Base-by-base conservation (phyloP, 2,113 vertebrate species). In the Brachyistius frenatus region DNA sequence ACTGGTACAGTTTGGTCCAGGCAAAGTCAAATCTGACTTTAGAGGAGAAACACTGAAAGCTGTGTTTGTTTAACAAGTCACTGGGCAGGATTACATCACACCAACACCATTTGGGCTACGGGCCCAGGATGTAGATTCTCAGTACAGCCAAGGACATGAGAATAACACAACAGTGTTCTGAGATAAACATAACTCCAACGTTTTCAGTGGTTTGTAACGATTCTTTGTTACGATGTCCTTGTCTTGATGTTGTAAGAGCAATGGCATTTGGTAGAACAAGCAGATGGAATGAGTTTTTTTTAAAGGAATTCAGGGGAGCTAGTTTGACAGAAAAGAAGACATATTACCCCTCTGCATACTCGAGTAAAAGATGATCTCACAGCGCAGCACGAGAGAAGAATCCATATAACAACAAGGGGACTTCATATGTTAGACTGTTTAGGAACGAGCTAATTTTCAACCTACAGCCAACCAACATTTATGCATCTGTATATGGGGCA, bases 21-120 rank as follows among this genome's bases (percentile, higher is more conserved):
- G 70, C 55, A 71, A 87, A 81, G 68, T 80, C 35, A 86, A 66
- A 76, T 33, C 39, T 65, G 76, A 47, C 14, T 79, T 80, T 75
- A 54, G 71, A 81, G 71, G 74, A 85, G 79, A 76, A 86, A 81
- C 85, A 73, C 69, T 80, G 30, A 85, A 75, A 80, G 53, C 73
- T 62, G 70, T 76, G 76, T 91, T 92, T 91, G 78, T 84, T 86
- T 83, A 76, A 84, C 78, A 75, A 86, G 87, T 88, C 80, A 86
- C 76, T 57, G 66, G 36, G 74, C 64, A 88, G 68, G 76, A 87
- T 93, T 88, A 92, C 84, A 73, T 92, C 93, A 93, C 62, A 63
- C 49, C 44, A 77, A 66, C 84, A 84, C 76, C 78, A 85, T 89
- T 83, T 70, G 44, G 86, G 81, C 74, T 73, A 37, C 50, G 23